phyloP scores from a whole-genome alignment of 2,888 invertebrate species.

The Belgica antarctica region DNA sequence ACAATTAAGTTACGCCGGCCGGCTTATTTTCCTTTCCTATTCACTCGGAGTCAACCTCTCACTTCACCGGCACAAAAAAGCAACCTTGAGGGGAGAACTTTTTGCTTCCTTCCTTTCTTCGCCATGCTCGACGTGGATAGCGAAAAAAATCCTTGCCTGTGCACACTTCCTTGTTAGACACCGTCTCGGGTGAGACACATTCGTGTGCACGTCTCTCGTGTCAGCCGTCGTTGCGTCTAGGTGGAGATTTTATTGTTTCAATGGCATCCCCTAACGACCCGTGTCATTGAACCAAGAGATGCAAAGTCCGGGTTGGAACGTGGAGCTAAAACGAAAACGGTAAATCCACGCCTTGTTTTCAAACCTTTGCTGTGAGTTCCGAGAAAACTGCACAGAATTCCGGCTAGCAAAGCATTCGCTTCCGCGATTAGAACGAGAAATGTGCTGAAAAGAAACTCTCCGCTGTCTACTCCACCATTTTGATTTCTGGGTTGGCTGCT shows the following conservation, averaged over 20 bases:
- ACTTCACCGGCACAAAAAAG: no score
- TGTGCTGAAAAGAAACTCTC: constrained; percentile 22
- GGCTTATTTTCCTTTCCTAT: constrained; percentile 1
- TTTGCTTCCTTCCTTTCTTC: constrained; percentile 17
- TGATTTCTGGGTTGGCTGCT: constrained; percentile 36
- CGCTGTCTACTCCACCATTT: constrained; percentile 34
- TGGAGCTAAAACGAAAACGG: background rate
- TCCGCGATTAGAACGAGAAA: background rate
- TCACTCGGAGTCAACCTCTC: background rate
- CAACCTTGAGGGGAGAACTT: constrained; percentile 29
- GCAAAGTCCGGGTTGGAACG: background rate
- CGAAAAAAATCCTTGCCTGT: background rate
- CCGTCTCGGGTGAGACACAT: background rate
- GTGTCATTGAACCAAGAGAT: background rate
- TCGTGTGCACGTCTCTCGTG: background rate
- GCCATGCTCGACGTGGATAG: background rate
- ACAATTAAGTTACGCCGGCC: constrained; percentile 4
- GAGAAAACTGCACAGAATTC: background rate
- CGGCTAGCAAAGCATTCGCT: no score
- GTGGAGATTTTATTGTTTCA: background rate
- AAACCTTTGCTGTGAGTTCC: background rate
- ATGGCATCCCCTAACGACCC: background rate
- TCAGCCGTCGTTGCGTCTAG: background rate
- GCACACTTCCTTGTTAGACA: constrained; percentile 18
- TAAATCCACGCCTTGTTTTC: constrained; percentile 5